Percentiles rank a stretch among this genome's conserved stretches.
Evolutionary conservation across 2,888 invertebrate species (phyloP).

Genomic region (Gnatocerus cornutus): DNA sequence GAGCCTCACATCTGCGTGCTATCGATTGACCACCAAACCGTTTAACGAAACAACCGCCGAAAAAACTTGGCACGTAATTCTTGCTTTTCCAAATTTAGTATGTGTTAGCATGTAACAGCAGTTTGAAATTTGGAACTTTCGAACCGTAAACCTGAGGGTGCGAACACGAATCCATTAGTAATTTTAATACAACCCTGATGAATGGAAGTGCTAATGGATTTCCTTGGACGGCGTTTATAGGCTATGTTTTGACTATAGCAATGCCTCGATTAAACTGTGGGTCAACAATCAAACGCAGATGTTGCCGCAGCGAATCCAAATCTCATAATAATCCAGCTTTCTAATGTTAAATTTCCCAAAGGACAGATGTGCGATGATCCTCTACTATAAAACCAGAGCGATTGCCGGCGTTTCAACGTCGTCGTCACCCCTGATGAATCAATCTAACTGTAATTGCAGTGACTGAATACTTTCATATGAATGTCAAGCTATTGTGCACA

Average conservation of each 20-base stretch:
- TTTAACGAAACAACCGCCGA: neutral
- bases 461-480: slow-evolving; percentile 47
- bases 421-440: slow-evolving; percentile 48
- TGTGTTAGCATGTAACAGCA: slow-evolving; percentile 24
- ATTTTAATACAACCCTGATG: slow-evolving; percentile 35
- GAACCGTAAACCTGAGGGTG: slow-evolving; percentile 29
- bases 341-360: slow-evolving; percentile 50
- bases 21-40: neutral
- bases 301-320: slow-evolving; percentile 42
- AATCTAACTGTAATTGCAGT: slow-evolving; percentile 49
- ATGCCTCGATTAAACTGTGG: slow-evolving; percentile 47
- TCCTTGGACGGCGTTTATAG: slow-evolving; percentile 32
- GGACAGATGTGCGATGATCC: slow-evolving; percentile 51
- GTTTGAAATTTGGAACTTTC: slow-evolving; percentile 30
- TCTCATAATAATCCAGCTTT: slow-evolving; percentile 49
- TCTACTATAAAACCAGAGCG: slow-evolving; percentile 32
- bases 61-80: slow-evolving; percentile 19
- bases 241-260: slow-evolving; percentile 43
- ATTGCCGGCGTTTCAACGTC: slow-evolving; percentile 42
- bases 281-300: slow-evolving; percentile 51
- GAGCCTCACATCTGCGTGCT: neutral
- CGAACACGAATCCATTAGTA: slow-evolving; percentile 41
- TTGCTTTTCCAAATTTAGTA: slow-evolving; percentile 15
- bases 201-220: slow-evolving; percentile 43
- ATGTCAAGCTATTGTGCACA: slow-evolving; percentile 48